These are phyloP conservation scores for Bicyclus anynana DNA, from an alignment of 1,140 invertebrate genomes.

Conservation along the genomic window DNA sequence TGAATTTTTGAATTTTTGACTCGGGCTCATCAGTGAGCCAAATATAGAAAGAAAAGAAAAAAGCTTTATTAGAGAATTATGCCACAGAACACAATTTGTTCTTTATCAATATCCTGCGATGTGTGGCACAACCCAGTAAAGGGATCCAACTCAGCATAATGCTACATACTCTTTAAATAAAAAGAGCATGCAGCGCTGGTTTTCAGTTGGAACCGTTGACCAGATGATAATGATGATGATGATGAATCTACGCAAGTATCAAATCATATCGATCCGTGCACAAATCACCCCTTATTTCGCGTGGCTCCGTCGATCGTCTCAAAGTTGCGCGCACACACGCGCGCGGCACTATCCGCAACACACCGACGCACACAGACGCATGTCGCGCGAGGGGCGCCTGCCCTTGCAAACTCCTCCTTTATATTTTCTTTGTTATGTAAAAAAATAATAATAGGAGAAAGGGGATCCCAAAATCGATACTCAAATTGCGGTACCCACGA, in stretches of 20 bases:
- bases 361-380: slow-evolving; percentile 39
- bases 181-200: too few relatives aligned
- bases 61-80: too few relatives aligned
- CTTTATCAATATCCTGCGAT: too few relatives aligned
- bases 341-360: slow-evolving; percentile 48
- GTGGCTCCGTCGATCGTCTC: slow-evolving; percentile 64
- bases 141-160: too few relatives aligned
- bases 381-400: slow-evolving; percentile 42
- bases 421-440: slow-evolving; percentile 75
- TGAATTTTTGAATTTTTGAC: too few relatives aligned
- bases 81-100: too few relatives aligned
- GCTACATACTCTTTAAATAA: too few relatives aligned
- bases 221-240: background rate
- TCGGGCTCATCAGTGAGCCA: too few relatives aligned
- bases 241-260: slow-evolving; percentile 6
- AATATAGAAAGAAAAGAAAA: too few relatives aligned
- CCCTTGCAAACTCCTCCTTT: slow-evolving; percentile 71
- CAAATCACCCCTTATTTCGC: slow-evolving; percentile 69
- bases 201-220: too few relatives aligned
- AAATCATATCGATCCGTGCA: slow-evolving; percentile 30
- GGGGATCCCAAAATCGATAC: slow-evolving; percentile 72
- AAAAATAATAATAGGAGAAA: slow-evolving; percentile 74
- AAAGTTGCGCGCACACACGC: slow-evolving; percentile 52
- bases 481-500: slow-evolving; percentile 48
- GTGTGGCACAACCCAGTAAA: too few relatives aligned